Base-by-base conservation (phyloP, 2,888 invertebrate species). In the Acleris literana region DNA sequence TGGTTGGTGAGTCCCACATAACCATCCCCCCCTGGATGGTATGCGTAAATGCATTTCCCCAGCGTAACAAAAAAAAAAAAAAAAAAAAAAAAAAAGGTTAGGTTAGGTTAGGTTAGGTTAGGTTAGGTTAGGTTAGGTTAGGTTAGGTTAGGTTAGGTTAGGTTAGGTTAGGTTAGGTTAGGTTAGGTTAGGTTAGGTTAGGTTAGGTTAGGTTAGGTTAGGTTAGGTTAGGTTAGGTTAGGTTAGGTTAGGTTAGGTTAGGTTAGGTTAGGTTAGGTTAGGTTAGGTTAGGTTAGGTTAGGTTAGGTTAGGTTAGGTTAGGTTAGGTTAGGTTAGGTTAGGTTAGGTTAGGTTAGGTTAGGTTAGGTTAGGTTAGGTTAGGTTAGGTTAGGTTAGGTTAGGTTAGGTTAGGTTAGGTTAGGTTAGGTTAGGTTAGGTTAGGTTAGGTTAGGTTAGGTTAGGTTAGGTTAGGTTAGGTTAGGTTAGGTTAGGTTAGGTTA, bases 91-190 rank as follows among this genome's bases (percentile, higher is more conserved):
- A 39, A 39, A 46, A 29, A 64, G 56, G 64, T 60, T 60, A 64
- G 63, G 62, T 64, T 59, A 64, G 55, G 64, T 59, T 59, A 59
- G 69, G 69, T 69, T 69, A 69, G 69, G 69, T 69, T 69, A 69
- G 69, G 69, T 39, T 39, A 39, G 39, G 39, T 70, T 70, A 70
- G 70, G 69, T 69, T 69, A 64, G 64, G 64, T 64, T 63, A 66
- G 69, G 69, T 69, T 69, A 67, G 69, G 69, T 68, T 69, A 66
- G 68, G 68, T 68, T 68, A 68, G 68, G 68, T 68, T 68, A 68
- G 68, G 68, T 68, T 64, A 65, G 68, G 62, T 65, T 58, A 62
- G 62, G 61, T 68, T 59, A 63, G 57, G 58, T 57, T 57, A 64
- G 64, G 57, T 64, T 64, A 67, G 58, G 64, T 64, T 64, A 63